Evolutionary conservation across 2,797 vertebrate genomes (phyloP), one percentile per base, ranked within the genome.

Genomic region (Chiroxiphia lanceolata): DNA sequence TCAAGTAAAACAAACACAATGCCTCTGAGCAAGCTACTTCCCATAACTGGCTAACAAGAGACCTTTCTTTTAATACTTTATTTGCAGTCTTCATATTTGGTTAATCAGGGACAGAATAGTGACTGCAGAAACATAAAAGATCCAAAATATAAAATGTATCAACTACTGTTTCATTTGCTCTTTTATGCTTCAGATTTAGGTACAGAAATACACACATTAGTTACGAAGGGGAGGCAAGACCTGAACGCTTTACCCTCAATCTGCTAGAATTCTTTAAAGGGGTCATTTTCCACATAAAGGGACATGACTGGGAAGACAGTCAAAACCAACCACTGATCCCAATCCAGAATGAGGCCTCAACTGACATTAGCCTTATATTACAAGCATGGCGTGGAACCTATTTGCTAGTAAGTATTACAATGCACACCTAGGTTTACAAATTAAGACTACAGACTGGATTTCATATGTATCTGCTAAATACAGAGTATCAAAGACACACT

Each of bases 271-370:
- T 76, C 8, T 68, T 56, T 18, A 45, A 57, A 71, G 5, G 25
- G 1, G n/a, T 60, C 14, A 57, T 48, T 8, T 71, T n/a, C 17
- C 36, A 40, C 17, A 38, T 23, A 15, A 78, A 45, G 14, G 4
- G 42, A 53, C 20, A 16, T 3, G 4, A 64, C 31, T 64, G 6
- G 53, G 19, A 89, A 68, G 15, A 56, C 1, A 94, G 60, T 17
- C 27, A 63, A 67, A 45, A 64, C 3, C 0, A 0, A 38, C 1
- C 19, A 9, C 5, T 23, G 11, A 77, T 15, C 4, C 9, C n/a
- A 60, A 45, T 26, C 9, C 33, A 75, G 23, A 90, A 68, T 5
- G 3, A 84, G 4, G 10, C 50, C 63, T 83, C 56, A 94, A 3
- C 3, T 40, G 33, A 59, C 38, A 80, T 6, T 87, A 54, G 48